These are phyloP conservation scores for Eurypyga helias DNA, from an alignment of 2,113 vertebrate species.

Conservation along the genomic window DNA sequence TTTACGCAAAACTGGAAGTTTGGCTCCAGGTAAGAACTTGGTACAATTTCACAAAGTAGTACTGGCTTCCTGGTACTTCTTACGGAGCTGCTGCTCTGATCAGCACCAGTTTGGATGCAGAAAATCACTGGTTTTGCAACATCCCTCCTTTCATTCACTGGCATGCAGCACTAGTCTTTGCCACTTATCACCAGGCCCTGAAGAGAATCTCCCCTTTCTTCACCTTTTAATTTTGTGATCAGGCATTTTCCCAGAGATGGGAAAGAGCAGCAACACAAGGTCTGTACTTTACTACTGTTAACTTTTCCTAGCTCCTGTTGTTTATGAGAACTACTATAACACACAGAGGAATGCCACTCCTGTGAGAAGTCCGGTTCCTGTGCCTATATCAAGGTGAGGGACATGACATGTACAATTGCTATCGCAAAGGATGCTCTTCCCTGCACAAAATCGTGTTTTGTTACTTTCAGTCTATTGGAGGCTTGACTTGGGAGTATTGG, in stretches of 20 bases:
- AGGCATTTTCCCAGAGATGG: background rate
- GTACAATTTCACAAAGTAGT: background rate
- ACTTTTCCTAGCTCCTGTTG: conserved; percentile 78
- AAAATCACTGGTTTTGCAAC: background rate
- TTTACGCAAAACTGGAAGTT: conserved; percentile 84
- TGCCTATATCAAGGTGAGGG: conserved; percentile 65
- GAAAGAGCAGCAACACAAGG: background rate
- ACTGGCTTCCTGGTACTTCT: background rate
- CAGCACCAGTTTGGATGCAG: background rate
- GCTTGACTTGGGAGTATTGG: background rate
- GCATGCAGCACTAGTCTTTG: background rate
- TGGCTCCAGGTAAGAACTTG: conserved; percentile 83
- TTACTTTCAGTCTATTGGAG: background rate
- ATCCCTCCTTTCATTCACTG: background rate
- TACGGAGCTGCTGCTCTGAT: background rate
- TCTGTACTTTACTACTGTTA: background rate
- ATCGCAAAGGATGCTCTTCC: background rate
- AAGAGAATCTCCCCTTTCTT: background rate
- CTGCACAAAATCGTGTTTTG: background rate
- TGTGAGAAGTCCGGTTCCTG: conserved; percentile 43
- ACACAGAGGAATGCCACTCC: conserved; percentile 73
- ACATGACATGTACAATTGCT: background rate
- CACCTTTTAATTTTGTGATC: background rate
- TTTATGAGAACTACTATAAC: conserved; percentile 94
- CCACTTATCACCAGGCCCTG: background rate